Base-by-base conservation (phyloP, 2,113 vertebrate species). In the Elephas maximus region DNA sequence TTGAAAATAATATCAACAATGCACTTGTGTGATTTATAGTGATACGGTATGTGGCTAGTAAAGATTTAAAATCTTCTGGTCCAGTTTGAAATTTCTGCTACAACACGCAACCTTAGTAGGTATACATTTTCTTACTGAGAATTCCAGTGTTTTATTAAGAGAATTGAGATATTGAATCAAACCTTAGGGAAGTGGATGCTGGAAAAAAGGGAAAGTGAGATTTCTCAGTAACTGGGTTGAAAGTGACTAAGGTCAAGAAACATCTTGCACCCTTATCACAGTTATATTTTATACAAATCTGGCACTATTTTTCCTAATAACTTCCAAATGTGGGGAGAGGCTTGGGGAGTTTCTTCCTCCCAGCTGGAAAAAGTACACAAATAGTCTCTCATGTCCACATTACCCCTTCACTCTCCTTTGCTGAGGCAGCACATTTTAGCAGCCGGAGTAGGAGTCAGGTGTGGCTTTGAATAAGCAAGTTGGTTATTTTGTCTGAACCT, bases 341-440 rank as follows among this genome's bases (percentile, higher is more conserved):
- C 0, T 60, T 63, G 23, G 23, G 6, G 24, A 45, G n/a, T 67
- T 44, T 73, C 26, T 71, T 33, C 1, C 24, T 28, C n/a, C 84
- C 41, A 28, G 37, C 15, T 44, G 86, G 37, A 81, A 44, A 74
- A 62, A 1, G 7, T 17, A 41, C 8, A 28, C 33, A n/a, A 63
- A 23, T 17, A 30, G 12, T 41, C 41, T 94, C 60, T 90, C 37
- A 48, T 0, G 28, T 80, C 15, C 8, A 65, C 12, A n/a, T 30
- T 28, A 23, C 21, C 12, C 4, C 2, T 48, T 84, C 6, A 17
- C 23, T 78, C 41, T 78, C 21, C 4, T 77, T 83, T 79, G 48
- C n/a, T 60, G 28, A 45, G 14, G 21, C 1, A n/a, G 44, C 9
- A 2, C 2, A 0, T 44, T 6, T 65, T 48, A 24, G 3, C 17